Conservation (phyloP, 2,888 invertebrate species). For the Schizaphis graminum region DNA sequence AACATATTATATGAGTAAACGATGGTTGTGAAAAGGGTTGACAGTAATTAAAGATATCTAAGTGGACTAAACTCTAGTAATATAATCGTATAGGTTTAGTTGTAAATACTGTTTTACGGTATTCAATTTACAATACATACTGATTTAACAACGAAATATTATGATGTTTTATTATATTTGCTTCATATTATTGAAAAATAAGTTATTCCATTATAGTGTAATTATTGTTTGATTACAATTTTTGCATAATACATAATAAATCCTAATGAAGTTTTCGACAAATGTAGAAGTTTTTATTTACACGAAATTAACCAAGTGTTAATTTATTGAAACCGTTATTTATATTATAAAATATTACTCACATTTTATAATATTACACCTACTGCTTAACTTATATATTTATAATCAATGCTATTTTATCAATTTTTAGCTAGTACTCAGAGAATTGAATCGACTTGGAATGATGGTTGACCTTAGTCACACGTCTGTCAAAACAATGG, state of each 20-base stretch:
- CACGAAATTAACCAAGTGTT: not conserved
- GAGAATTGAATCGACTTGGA: conserved; percentile 93
- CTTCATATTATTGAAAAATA: not conserved
- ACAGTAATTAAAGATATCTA: conserved; percentile 30
- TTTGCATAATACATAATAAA: not conserved
- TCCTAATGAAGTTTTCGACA: not conserved
- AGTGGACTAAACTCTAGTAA: not conserved
- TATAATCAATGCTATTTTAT: not conserved
- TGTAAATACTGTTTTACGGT: not conserved
- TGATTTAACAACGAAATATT: not conserved
- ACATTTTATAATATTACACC: not conserved
- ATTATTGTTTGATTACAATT: not conserved
- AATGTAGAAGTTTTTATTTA: not conserved
- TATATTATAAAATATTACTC: not conserved
- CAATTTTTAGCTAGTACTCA: conserved; percentile 79
- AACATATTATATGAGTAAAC: not conserved
- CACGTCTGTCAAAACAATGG: conserved; percentile 88
- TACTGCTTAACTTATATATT: not conserved
- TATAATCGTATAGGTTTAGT: not conserved
- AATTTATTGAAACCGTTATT: not conserved
- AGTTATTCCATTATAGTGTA: not conserved
- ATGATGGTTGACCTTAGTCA: conserved; percentile 94
- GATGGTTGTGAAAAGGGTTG: conserved; percentile 35
- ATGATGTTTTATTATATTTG: not conserved
- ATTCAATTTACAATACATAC: not conserved